These are phyloP conservation scores for Zosterops borbonicus DNA, from an alignment of 2,113 vertebrate species.

Conservation along the genomic window DNA sequence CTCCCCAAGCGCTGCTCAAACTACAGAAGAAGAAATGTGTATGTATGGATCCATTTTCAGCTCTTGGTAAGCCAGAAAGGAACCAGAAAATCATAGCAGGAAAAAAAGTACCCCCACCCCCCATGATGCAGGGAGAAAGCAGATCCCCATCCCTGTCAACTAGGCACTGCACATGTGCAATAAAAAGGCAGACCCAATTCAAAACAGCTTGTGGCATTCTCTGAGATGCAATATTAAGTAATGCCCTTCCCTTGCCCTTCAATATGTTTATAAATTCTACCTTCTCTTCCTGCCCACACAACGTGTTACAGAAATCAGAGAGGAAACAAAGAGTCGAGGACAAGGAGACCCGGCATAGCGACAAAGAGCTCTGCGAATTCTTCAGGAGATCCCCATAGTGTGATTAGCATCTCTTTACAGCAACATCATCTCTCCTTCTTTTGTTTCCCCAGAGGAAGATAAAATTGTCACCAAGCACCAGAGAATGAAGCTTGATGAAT, in stretches of 20 bases:
- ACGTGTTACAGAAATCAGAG: background rate
- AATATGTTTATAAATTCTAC: conserved; percentile 15
- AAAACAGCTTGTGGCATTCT: background rate
- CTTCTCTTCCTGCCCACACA: background rate
- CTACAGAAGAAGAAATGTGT: background rate
- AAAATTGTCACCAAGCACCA: conserved; percentile 23
- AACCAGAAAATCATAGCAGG: background rate
- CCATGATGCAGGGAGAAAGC: background rate
- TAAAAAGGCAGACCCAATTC: background rate
- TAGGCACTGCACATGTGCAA: background rate
- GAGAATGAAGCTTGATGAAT: conserved; percentile 41
- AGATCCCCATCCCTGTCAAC: background rate
- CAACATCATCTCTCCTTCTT: conserved; percentile 29
- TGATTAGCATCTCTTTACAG: conserved; percentile 60
- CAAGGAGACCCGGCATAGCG: background rate
- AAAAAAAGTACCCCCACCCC: background rate
- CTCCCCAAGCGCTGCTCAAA: background rate
- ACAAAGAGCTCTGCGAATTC: conserved; percentile 35
- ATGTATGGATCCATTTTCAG: background rate
- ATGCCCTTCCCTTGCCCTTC: conserved; percentile 53
- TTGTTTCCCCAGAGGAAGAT: conserved; percentile 46
- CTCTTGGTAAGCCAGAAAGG: background rate
- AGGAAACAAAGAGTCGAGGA: conserved; percentile 17
- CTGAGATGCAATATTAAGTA: background rate
- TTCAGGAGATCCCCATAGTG: conserved; percentile 19